Base-by-base conservation (phyloP, 1,140 invertebrate species). In the Pemphigus obesinymphae region DNA sequence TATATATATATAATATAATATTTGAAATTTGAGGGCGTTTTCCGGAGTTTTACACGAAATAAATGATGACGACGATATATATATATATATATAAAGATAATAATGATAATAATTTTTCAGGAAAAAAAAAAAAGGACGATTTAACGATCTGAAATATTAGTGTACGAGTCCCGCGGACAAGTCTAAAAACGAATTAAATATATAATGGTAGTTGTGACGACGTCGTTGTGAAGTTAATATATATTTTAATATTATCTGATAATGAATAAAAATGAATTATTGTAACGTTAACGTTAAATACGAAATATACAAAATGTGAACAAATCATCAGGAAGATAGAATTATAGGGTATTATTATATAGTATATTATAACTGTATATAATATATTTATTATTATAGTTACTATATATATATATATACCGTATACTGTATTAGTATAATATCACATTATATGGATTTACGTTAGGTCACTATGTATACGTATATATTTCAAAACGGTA, bases 61-160 rank as follows among this genome's bases (percentile, higher is more conserved):
- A 66, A 40, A 66, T 31, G 29, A 66, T 20, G 31, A 66, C 34
- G 63, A 26, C n/a, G 17, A 40, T 40, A 70, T 13, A 66, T 26
- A 61, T 61, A 61, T 31, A 61, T 29, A 26, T 61, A 66, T n/a
- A 37, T 66, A 37, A 34, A 34, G 20, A 66, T 68, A 68, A 68
- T 68, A 68, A 68, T 63, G 34, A 34, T 63, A 63, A 63, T 68
- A 66, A 37, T 37, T 50, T 50, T n/a, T n/a, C n/a, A n/a, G n/a
- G n/a, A n/a, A n/a, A n/a, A 29, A 34, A 23, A 63, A 17, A 8
- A 66, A 66, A 23, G 11, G 3, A 43, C 4, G 66, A 70, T 37
- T 43, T 70, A 70, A 43, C 66, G 37, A 70, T 70, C 66, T 43
- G n/a, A 17, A 43, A 43, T 70, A 70, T 43, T 70, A 70, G n/a